Evolutionary conservation across 2,113 vertebrate genomes (phyloP).

Genomic region (Noturus placidus): DNA sequence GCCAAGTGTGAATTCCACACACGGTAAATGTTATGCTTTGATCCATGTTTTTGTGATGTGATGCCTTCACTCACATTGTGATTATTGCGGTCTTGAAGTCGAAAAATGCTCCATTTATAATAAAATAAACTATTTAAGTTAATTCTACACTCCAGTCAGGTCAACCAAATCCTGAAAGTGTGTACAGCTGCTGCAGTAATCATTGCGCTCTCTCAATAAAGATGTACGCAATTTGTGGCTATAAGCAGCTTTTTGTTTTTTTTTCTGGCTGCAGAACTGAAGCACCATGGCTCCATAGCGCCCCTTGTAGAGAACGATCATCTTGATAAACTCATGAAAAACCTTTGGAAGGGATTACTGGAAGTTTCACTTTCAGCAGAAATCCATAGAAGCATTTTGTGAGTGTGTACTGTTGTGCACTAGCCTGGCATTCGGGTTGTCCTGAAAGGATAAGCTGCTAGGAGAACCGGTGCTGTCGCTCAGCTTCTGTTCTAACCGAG

Average conservation of each 20-base stretch:
- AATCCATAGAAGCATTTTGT: neutral
- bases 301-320: neutral
- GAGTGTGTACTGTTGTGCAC: neutral
- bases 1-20: neutral
- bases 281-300: neutral
- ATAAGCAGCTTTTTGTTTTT: neutral
- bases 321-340: neutral
- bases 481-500: constrained; percentile 40
- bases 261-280: neutral
- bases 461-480: constrained; percentile 31
- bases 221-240: neutral
- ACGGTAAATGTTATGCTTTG: no score
- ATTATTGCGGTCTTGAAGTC: neutral
- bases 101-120: neutral
- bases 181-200: neutral
- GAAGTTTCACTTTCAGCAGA: neutral
- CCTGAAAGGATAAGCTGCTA: constrained; percentile 43
- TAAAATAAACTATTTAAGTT: neutral
- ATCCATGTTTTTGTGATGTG: neutral
- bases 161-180: neutral
- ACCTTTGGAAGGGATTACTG: neutral
- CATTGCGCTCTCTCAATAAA: neutral
- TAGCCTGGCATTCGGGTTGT: neutral
- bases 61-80: neutral
- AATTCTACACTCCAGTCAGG: neutral